Evolutionary conservation across 2,113 vertebrate species (phyloP).

Genomic region (Dicrurus megarhynchus): DNA sequence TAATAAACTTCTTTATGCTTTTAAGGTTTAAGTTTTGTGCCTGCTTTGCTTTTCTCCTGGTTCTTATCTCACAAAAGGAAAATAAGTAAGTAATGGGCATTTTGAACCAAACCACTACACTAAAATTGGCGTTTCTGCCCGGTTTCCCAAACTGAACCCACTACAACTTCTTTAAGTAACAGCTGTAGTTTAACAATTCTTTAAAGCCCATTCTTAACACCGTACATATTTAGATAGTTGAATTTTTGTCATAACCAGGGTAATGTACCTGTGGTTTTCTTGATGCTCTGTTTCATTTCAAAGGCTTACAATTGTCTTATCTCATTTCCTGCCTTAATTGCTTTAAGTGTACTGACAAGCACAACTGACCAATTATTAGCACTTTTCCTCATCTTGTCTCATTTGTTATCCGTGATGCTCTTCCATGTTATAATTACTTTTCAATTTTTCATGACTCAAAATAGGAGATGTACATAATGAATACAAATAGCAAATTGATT

Average conservation of each 20-base stretch:
- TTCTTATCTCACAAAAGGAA: too few relatives aligned
- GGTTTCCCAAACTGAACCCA: too few relatives aligned
- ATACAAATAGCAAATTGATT: conserved; percentile 72
- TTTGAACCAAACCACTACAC: too few relatives aligned
- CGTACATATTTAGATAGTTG: neutral
- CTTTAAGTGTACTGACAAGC: conserved; percentile 68
- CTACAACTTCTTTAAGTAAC: neutral
- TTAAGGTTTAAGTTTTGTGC: too few relatives aligned
- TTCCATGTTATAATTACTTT: conserved; percentile 61
- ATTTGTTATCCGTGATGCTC: conserved; percentile 64
- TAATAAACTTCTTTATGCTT: too few relatives aligned
- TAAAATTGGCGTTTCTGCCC: too few relatives aligned
- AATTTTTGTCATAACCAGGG: neutral
- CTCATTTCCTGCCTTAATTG: conserved; percentile 64
- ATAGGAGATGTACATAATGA: conserved; percentile 69
- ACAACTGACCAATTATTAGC: conserved; percentile 73
- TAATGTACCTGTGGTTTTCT: neutral
- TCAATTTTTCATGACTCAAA: conserved; percentile 77
- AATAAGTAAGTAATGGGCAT: too few relatives aligned
- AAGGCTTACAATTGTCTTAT: conserved; percentile 14
- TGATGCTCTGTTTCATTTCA: conserved; percentile 3
- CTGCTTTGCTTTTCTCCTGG: too few relatives aligned
- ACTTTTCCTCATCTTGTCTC: conserved; percentile 56
- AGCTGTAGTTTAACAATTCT: neutral
- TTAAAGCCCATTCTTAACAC: neutral